Percentiles rank a stretch among this genome's conserved stretches.
Conservation (phyloP, 1,140 invertebrate species). For the Coptotermes formosanus region DNA sequence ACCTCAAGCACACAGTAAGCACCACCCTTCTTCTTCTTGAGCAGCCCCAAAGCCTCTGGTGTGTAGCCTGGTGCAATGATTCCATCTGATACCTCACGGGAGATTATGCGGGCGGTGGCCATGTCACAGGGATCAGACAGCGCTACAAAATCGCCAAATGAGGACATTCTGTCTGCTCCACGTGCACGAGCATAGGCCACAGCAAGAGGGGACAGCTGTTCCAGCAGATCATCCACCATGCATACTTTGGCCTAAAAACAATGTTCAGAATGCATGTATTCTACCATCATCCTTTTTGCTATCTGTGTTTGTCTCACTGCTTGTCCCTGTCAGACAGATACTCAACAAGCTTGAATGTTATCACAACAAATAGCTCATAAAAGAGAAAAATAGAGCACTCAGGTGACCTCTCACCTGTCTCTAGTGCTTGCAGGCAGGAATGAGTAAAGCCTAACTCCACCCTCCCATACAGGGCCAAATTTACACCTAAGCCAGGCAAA, state of each 20-base stretch:
- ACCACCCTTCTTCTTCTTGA: conserved; percentile 95
- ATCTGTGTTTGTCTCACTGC: too few species aligned
- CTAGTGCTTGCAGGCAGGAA: too few species aligned
- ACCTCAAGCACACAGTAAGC: conserved; percentile 91
- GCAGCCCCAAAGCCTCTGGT: conserved; percentile 77
- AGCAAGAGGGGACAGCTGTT: conserved; percentile 81
- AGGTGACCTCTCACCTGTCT: too few species aligned
- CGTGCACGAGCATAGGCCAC: conserved; percentile 92
- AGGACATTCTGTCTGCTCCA: conserved; percentile 98
- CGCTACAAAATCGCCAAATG: conserved; percentile 97
- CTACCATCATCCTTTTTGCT: too few species aligned
- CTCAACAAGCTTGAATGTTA: too few species aligned
- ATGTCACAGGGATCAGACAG: conserved; percentile 90
- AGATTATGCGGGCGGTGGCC: conserved; percentile 74
- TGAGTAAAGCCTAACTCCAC: too few species aligned
- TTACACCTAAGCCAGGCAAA: too few species aligned
- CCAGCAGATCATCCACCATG: conserved; percentile 85
- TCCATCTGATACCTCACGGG: conserved; percentile 88
- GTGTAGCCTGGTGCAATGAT: conserved; percentile 92
- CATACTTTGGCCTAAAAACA: conserved; percentile 76
- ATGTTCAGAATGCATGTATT: too few species aligned
- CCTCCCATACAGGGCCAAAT: too few species aligned
- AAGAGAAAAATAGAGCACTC: too few species aligned
- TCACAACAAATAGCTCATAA: too few species aligned
- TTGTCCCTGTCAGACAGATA: too few species aligned